Conservation (phyloP, 2,113 vertebrate genomes). For the Neofelis nebulosa region DNA sequence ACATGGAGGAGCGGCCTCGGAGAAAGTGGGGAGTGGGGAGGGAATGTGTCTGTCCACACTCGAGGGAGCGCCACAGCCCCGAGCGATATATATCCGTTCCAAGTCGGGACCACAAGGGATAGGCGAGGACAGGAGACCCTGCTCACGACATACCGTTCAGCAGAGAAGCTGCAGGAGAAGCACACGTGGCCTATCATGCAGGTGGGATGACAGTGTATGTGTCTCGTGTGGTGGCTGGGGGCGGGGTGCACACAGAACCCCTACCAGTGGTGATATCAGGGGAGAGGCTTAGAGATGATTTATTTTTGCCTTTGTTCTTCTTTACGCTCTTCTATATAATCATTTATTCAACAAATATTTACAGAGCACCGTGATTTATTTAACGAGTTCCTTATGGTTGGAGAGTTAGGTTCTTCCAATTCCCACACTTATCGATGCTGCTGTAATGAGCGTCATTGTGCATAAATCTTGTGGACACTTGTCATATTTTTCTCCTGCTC, state of each 20-base stretch:
- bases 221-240: neutral
- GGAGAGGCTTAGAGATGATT: neutral
- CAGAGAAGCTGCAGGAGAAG: neutral
- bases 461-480: neutral
- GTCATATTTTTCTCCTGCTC: neutral
- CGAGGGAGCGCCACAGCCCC: rapidly evolving
- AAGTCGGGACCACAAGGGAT: neutral
- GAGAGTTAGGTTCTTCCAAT: neutral
- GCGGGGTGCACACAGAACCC: neutral
- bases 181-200: rapidly evolving
- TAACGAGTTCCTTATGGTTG: neutral
- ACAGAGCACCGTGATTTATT: neutral
- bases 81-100: rapidly evolving
- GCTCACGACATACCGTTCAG: neutral
- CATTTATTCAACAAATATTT: neutral
- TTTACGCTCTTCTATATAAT: neutral
- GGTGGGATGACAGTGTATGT: rapidly evolving
- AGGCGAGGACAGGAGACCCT: neutral
- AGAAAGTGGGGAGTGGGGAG: neutral
- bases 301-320: neutral
- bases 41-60: neutral
- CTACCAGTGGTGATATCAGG: neutral
- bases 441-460: rapidly evolving
- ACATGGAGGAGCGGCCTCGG: neutral
- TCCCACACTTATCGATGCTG: neutral